These are phyloP conservation scores for Capitulum mitella DNA, from an alignment of 2,888 invertebrate species.

Conservation along the genomic window DNA sequence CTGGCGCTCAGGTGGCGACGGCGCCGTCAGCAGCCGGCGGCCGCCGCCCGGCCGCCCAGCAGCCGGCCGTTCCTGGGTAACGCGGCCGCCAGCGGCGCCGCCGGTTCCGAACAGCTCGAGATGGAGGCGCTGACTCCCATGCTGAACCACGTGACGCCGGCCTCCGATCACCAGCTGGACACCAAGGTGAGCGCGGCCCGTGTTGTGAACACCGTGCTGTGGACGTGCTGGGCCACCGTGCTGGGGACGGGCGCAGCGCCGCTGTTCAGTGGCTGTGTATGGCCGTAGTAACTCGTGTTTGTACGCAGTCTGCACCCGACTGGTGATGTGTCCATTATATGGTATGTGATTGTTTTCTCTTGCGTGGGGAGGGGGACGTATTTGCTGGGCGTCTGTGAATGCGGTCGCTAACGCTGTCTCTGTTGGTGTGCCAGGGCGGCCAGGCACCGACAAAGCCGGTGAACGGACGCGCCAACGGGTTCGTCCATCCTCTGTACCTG, in stretches of 20 bases:
- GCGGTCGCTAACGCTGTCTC: neutral
- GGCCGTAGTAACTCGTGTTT: too few species aligned
- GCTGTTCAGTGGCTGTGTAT: too few species aligned
- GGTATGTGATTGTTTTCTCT: too few species aligned
- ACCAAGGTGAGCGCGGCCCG: conserved; percentile 48
- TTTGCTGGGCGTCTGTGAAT: neutral
- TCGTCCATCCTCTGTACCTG: conserved; percentile 15
- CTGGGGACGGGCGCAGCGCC: too few species aligned
- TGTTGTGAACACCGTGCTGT: too few species aligned
- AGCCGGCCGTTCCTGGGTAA: neutral
- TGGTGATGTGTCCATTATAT: too few species aligned
- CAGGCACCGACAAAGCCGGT: neutral
- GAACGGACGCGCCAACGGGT: conserved; percentile 16
- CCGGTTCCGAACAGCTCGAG: conserved; percentile 38
- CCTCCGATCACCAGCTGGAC: conserved; percentile 46
- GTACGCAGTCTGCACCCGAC: too few species aligned
- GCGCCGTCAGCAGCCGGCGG: neutral
- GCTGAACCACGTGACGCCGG: conserved; percentile 40
- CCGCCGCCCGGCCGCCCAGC: neutral
- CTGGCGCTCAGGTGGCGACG: neutral
- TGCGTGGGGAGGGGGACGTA: neutral
- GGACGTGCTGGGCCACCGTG: too few species aligned
- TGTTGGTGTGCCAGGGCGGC: neutral
- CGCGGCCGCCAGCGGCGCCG: conserved; percentile 4
- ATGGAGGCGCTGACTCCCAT: conserved; percentile 44